Evolutionary conservation across 2,888 invertebrate species (phyloP).

Genomic region (Unio delphinus): DNA sequence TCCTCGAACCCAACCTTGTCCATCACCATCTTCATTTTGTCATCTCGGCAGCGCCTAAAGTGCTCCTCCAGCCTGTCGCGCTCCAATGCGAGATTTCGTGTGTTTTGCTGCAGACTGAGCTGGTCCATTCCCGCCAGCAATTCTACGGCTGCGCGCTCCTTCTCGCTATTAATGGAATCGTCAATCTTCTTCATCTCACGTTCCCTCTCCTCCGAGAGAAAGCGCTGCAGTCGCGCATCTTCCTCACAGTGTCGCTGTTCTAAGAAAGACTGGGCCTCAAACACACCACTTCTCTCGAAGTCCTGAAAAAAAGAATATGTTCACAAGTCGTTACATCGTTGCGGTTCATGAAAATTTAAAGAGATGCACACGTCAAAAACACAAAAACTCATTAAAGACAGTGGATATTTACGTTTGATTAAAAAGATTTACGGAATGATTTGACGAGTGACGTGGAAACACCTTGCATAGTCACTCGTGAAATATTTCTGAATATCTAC

Average conservation of each 20-base stretch:
- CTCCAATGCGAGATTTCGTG: conserved; percentile 48
- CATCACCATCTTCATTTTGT: conserved; percentile 52
- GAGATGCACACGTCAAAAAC: too few species aligned
- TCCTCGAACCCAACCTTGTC: conserved; percentile 66
- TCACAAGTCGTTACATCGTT: neutral
- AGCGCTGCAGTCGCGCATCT: conserved; percentile 86
- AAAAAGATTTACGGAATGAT: too few species aligned
- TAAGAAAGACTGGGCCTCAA: conserved; percentile 87
- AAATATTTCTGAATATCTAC: too few species aligned
- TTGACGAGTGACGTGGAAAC: too few species aligned
- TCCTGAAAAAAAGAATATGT: conserved; percentile 78
- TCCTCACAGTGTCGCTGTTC: conserved; percentile 98
- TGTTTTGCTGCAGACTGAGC: conserved; percentile 43
- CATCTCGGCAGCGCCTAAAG: conserved; percentile 55
- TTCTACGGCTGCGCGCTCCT: conserved; percentile 60
- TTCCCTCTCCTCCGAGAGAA: conserved; percentile 61
- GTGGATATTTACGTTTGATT: too few species aligned
- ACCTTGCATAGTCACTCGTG: too few species aligned
- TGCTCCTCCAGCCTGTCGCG: conserved; percentile 63
- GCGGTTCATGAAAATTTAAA: too few species aligned
- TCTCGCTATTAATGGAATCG: conserved; percentile 51
- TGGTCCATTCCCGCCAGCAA: conserved; percentile 53
- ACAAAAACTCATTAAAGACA: too few species aligned
- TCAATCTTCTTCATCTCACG: conserved; percentile 60
- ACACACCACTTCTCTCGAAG: conserved; percentile 71